These are phyloP conservation scores for Batillaria attramentaria DNA, from an alignment of 1,140 invertebrate species.

Conservation along the genomic window DNA sequence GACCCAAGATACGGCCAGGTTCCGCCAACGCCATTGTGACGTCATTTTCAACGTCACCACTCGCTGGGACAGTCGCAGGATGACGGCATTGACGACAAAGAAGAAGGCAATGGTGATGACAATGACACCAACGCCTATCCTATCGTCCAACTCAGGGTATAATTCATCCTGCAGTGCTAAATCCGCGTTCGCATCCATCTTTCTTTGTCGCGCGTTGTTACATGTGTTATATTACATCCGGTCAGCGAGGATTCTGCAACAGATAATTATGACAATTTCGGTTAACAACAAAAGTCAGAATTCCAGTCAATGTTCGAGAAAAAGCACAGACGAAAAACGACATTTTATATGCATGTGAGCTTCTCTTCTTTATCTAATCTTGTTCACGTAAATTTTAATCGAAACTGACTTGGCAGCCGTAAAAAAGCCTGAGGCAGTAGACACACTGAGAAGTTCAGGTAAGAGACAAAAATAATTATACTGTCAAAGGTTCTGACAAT, in stretches of 20 bases:
- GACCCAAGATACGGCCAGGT: conserved; percentile 28
- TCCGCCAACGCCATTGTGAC: conserved; percentile 17
- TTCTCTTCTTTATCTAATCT: too few species aligned
- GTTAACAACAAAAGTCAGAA: background rate
- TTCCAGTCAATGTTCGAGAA: too few species aligned
- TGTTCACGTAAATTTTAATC: too few species aligned
- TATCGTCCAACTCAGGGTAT: background rate
- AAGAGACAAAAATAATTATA: too few species aligned
- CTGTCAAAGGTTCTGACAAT: too few species aligned
- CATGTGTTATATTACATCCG: background rate
- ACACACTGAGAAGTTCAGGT: too few species aligned
- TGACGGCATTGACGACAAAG: conserved; percentile 1
- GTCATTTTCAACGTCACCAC: background rate
- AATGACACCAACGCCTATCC: background rate
- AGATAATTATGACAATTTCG: background rate
- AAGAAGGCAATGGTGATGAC: conserved; percentile 7
- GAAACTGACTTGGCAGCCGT: too few species aligned
- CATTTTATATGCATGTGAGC: too few species aligned
- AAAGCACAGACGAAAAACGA: too few species aligned
- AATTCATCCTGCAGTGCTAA: background rate
- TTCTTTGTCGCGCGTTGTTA: background rate
- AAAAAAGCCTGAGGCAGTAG: too few species aligned
- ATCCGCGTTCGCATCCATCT: background rate
- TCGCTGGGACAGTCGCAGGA: background rate
- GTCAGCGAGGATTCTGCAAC: background rate